Evolutionary conservation across 2,888 invertebrate genomes (phyloP).

Genomic region (Deilephila porcellus): DNA sequence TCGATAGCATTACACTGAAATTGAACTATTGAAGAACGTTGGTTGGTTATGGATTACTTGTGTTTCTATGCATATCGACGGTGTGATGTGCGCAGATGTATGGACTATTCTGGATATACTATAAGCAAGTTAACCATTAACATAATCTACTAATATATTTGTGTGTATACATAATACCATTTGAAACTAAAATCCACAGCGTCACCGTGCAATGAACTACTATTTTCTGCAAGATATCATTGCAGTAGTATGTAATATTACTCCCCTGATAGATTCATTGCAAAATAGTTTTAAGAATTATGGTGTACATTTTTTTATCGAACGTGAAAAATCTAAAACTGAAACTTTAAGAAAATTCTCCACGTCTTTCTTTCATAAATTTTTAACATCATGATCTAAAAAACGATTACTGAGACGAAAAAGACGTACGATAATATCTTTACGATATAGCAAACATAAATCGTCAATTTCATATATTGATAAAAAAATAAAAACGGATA

Average conservation of each 20-base stretch:
- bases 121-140: not conserved
- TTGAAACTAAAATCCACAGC: too few species aligned
- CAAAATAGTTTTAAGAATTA: not conserved
- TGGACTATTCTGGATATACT: constrained; percentile 14
- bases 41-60: constrained; percentile 26
- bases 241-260: not conserved
- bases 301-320: constrained; percentile 2
- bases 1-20: not conserved
- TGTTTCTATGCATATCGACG: constrained; percentile 34
- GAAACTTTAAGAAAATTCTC: not conserved
- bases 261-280: not conserved
- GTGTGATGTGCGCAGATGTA: constrained; percentile 36
- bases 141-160: not conserved
- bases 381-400: not conserved
- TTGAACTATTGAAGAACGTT: not conserved
- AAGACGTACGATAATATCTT: not conserved
- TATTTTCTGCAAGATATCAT: not conserved
- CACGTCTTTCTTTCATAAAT: not conserved
- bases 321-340: not conserved
- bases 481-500: constrained; percentile 23
- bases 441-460: constrained; percentile 19
- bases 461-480: constrained; percentile 30
- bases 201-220: too few species aligned
- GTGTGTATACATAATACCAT: not conserved
- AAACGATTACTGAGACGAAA: not conserved